Percentiles rank a stretch among this genome's conserved stretches.
Evolutionary conservation across 2,888 invertebrate species (phyloP).

Genomic region (Pterostichus madidus): DNA sequence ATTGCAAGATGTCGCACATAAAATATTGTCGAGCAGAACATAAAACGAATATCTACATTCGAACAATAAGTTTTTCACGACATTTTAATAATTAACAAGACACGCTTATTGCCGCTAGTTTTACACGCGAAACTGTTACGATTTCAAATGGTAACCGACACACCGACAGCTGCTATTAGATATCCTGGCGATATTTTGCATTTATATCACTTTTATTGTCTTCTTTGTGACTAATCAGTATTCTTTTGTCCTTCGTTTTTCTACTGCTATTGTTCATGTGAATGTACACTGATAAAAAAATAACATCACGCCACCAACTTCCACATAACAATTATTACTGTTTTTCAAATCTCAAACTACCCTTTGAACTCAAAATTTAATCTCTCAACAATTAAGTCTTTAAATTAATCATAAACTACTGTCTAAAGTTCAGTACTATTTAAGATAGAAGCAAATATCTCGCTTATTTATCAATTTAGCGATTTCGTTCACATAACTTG

Average conservation of each 20-base stretch:
- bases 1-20: constrained; percentile 65
- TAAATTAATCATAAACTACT: no score
- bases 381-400: no score
- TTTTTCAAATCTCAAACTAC: no score
- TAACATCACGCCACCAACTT: neutral
- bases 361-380: no score
- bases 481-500: no score
- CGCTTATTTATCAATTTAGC: no score
- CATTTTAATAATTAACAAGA: constrained; percentile 65
- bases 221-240: constrained; percentile 26
- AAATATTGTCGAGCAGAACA: constrained; percentile 61
- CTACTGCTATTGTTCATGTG: neutral
- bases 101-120: constrained; percentile 44
- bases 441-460: no score
- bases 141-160: constrained; percentile 21
- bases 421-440: no score
- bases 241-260: constrained; percentile 40
- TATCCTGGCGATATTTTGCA: constrained; percentile 35
- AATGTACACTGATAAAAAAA: constrained; percentile 1
- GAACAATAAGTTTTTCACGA: constrained; percentile 64
- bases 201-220: constrained; percentile 33
- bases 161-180: constrained; percentile 14
- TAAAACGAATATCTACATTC: constrained; percentile 64
- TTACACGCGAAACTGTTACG: constrained; percentile 45
- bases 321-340: no score